Conservation (phyloP, 2,113 vertebrate species). For the Oncorhynchus kisutch region DNA sequence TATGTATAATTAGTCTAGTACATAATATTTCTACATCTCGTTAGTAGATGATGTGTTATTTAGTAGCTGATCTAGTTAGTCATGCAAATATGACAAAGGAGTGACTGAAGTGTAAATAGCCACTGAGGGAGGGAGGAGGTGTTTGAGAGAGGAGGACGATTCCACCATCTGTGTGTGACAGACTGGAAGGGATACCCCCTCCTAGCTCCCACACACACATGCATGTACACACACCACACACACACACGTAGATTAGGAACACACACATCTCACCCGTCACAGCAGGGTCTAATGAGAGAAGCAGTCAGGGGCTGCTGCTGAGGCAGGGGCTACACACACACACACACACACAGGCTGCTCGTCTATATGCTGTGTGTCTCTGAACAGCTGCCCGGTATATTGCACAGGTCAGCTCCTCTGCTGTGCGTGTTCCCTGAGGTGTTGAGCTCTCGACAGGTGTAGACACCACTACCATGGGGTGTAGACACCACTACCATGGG, state of each 20-base stretch:
- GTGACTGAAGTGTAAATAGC: neutral
- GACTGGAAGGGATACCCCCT: slow-evolving; percentile 60
- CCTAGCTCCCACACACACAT: slow-evolving; percentile 1
- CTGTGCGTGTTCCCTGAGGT: neutral
- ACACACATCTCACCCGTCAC: slow-evolving; percentile 18
- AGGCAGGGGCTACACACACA: neutral
- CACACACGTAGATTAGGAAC: slow-evolving; percentile 11
- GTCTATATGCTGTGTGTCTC: neutral
- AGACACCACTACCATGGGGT: too few species aligned
- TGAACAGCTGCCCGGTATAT: neutral
- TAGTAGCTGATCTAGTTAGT: neutral
- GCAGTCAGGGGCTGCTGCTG: slow-evolving; percentile 19
- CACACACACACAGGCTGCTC: neutral
- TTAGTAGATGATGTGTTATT: neutral
- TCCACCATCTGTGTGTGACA: slow-evolving; percentile 71
- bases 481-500: too few species aligned
- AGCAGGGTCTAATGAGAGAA: slow-evolving; percentile 26
- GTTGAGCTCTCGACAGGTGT: neutral
- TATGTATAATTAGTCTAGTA: too few species aligned
- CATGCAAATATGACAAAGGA: slow-evolving; percentile 20
- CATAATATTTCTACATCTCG: too few species aligned
- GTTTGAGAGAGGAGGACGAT: slow-evolving; percentile 8
- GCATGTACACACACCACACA: slow-evolving; percentile 10
- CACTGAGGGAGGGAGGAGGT: neutral
- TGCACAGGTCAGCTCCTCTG: neutral